Evolutionary conservation across 1,140 invertebrate species (phyloP).

Genomic region (Ericerus pela): DNA sequence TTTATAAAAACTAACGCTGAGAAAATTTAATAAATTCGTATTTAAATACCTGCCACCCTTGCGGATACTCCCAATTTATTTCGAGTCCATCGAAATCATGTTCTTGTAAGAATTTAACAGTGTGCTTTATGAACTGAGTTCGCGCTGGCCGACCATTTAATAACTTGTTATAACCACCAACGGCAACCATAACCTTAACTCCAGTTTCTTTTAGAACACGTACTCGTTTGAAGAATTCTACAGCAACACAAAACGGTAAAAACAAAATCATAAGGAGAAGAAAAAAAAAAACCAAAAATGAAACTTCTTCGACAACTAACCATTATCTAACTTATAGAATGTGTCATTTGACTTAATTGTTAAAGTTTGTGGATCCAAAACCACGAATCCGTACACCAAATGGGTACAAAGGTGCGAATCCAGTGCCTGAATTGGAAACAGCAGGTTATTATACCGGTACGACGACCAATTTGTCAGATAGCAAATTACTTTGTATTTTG

Average conservation of each 20-base stretch:
- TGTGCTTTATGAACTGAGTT: constrained; percentile 51
- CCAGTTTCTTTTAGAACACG: constrained; percentile 38
- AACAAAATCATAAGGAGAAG: too few species aligned
- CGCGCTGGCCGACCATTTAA: constrained; percentile 56
- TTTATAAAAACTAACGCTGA: too few species aligned
- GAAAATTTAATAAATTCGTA: background rate
- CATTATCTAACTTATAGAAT: constrained; percentile 50
- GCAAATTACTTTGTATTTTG: constrained; percentile 44
- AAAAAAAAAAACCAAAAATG: too few species aligned
- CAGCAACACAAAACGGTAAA: too few species aligned
- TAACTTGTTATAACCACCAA: constrained; percentile 70
- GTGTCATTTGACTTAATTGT: constrained; percentile 43
- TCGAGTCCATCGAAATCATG: constrained; percentile 70
- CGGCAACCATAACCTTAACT: constrained; percentile 39
- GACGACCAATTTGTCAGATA: constrained; percentile 63
- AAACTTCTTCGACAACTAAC: too few species aligned
- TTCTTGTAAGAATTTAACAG: constrained; percentile 57
- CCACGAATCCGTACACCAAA: constrained; percentile 56
- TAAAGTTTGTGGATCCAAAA: constrained; percentile 38
- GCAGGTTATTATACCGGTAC: constrained; percentile 48
- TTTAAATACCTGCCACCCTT: constrained; percentile 60
- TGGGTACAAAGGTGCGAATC: constrained; percentile 53
- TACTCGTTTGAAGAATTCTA: constrained; percentile 47
- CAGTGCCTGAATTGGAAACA: constrained; percentile 47
- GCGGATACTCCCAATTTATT: constrained; percentile 79